Base-by-base conservation (phyloP, 1,140 invertebrate species). In the Pemphigus obesinymphae region DNA sequence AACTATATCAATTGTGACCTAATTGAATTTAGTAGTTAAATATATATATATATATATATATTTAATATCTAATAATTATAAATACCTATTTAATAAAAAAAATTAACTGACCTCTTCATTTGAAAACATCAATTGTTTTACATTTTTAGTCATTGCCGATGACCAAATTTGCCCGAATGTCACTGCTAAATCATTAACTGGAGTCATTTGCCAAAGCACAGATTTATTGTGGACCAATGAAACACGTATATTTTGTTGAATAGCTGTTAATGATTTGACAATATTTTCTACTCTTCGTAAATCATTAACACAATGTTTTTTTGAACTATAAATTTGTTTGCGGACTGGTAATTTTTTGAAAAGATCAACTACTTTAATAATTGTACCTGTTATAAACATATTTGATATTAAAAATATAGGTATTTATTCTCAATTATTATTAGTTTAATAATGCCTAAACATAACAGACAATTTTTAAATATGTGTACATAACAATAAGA, bases 331-430 rank as follows among this genome's bases (percentile, higher is more conserved):
- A 82, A 88, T 89, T 85, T 92, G 90, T 84, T 87, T 87, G 63
- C 92, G 86, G 0, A 93, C 92, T 72, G 92, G 91, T 23, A 92
- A 83, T 68, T 90, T 89, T 84, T 89, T 89, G 85, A 92, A 93
- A 48, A 93, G 84, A 82, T 90, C 87, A 55, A 82, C 86, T 6
- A 89, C 89, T 83, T 86, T 86, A 3, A 93, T 85, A 23, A 88
- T 89, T 26, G 91, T 93, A 37, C 92, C 92, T 92, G 83, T 48
- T 86, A 86, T 20, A 48, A 70, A 45, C 3, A 72, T 29, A 11
- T 26, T n/a, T n/a, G n/a, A n/a, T n/a, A n/a, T n/a, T n/a, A n/a
- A n/a, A n/a, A n/a, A n/a, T n/a, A n/a, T n/a, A n/a, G n/a, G n/a
- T n/a, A n/a, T n/a, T n/a, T n/a, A n/a, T n/a, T n/a, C n/a, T n/a